phyloP scores from a whole-genome alignment of 2,888 invertebrate species.

The Phaonia tiefii region DNA sequence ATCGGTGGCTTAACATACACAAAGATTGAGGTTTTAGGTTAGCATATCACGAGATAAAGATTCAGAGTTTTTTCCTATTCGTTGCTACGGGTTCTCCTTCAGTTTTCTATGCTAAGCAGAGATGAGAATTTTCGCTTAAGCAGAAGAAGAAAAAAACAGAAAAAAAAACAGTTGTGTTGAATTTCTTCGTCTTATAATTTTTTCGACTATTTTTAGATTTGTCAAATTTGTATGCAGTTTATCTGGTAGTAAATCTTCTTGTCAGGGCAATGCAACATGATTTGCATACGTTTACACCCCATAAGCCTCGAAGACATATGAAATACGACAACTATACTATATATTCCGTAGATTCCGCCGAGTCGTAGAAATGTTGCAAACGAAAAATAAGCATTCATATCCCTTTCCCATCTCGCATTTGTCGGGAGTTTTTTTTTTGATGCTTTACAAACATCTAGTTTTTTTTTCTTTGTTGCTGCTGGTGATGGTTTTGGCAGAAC shows the following conservation, averaged over 20 bases:
- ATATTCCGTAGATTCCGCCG: neutral
- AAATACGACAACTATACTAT: neutral
- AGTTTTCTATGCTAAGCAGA: slow-evolving; percentile 65
- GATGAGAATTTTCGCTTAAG: slow-evolving; percentile 58
- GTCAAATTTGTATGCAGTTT: slow-evolving; percentile 65
- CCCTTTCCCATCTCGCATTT: slow-evolving; percentile 21
- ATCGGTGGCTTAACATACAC: slow-evolving; percentile 6
- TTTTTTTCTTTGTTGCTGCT: neutral
- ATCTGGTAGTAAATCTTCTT: slow-evolving; percentile 62
- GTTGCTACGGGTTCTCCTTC: slow-evolving; percentile 34
- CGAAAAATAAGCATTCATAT: slow-evolving; percentile 28
- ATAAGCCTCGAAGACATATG: slow-evolving; percentile 49
- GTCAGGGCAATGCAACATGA: slow-evolving; percentile 64
- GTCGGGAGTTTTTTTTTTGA: slow-evolving; percentile 1
- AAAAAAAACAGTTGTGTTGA: neutral
- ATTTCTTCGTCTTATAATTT: slow-evolving; percentile 48
- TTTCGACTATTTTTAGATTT: slow-evolving; percentile 64
- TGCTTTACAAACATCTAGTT: too few species aligned
- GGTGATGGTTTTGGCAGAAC: neutral
- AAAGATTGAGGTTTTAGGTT: slow-evolving; percentile 65
- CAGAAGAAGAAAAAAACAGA: slow-evolving; percentile 18
- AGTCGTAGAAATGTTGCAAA: slow-evolving; percentile 18
- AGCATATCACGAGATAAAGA: slow-evolving; percentile 54
- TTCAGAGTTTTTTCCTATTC: slow-evolving; percentile 25
- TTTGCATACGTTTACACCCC: slow-evolving; percentile 67